Conservation (phyloP, 2,113 vertebrate genomes). For the Cathartes aura region DNA sequence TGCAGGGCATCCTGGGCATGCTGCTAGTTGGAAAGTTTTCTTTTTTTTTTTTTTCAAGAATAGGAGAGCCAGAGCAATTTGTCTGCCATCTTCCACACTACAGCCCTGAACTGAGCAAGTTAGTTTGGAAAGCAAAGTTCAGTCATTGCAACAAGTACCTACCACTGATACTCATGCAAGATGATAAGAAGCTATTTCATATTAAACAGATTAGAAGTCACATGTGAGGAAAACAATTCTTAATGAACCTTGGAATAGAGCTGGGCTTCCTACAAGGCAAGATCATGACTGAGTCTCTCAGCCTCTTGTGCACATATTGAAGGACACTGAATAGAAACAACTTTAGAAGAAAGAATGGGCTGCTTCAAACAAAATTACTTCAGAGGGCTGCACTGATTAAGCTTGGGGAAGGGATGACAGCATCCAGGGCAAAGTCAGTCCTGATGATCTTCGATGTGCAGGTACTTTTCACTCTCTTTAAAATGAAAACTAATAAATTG, state of each 20-base stretch:
- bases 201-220: not conserved
- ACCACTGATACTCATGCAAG: not conserved
- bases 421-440: not conserved
- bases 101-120: not conserved
- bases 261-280: not conserved
- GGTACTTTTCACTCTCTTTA: not conserved
- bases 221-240: not conserved
- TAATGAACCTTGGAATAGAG: not conserved
- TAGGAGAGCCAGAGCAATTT: not conserved
- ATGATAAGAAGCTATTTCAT: not conserved
- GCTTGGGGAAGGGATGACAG: not conserved
- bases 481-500: not conserved
- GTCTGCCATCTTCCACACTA: not conserved
- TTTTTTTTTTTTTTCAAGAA: not conserved
- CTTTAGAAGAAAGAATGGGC: not conserved
- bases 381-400: not conserved
- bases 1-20: not conserved
- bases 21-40: not conserved
- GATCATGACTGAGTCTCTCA: not conserved
- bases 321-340: not conserved
- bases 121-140: not conserved
- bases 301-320: not conserved
- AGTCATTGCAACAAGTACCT: not conserved
- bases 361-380: not conserved
- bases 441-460: accelerated